A percentile compares a stretch with the other conserved stretches of the same genome.
Conservation (phyloP, 1,140 invertebrate species). For the Carcinoscorpius rotundicauda region DNA sequence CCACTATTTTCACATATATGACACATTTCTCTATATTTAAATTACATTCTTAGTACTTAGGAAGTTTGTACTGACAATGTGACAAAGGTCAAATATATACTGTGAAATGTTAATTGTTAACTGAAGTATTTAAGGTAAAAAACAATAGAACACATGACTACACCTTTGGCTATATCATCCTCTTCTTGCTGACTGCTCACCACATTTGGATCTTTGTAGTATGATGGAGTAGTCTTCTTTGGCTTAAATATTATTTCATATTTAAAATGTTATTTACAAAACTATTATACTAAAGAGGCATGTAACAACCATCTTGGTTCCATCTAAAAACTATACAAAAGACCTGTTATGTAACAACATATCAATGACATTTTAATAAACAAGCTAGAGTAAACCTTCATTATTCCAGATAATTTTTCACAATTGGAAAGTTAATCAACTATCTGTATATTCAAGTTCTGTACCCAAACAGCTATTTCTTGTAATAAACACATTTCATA, state of each 20-base stretch:
- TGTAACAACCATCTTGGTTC: no score
- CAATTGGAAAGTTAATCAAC: no score
- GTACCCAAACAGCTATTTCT: no score
- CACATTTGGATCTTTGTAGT: conserved; percentile 12
- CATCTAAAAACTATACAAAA: no score
- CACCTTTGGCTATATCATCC: conserved; percentile 72
- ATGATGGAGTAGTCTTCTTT: neutral
- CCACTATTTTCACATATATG: no score
- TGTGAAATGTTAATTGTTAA: neutral
- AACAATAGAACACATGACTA: neutral
- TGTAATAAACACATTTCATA: no score
- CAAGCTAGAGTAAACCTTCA: no score
- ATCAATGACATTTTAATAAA: no score
- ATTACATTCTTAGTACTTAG: neutral
- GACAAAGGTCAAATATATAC: neutral
- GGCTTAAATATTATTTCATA: neutral
- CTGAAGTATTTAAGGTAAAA: neutral
- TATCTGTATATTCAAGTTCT: no score
- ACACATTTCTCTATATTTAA: neutral
- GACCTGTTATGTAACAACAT: no score
- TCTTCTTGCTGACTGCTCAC: conserved; percentile 70
- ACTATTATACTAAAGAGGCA: no score
- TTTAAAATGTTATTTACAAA: neutral
- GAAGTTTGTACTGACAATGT: neutral
- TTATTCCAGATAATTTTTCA: no score